Conservation (phyloP, 2,888 invertebrate species). For the Thelaira solivaga region DNA sequence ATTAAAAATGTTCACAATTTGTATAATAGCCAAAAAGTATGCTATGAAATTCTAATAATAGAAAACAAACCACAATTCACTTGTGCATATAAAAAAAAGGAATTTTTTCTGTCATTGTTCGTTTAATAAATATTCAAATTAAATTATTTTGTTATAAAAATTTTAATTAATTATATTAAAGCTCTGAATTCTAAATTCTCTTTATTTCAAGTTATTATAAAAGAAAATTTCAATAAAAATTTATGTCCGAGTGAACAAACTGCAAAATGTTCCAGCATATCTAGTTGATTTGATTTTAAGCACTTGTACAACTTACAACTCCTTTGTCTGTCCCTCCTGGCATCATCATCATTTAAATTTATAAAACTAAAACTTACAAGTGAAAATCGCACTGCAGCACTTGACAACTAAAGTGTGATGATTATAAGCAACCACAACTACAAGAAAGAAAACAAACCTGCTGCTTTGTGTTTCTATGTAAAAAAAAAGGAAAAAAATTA, state of each 20-base stretch:
- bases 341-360: conserved; percentile 42
- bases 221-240: no score
- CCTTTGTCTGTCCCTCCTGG: background rate
- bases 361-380: conserved; percentile 49
- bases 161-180: no score
- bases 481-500: conserved; percentile 31
- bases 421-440: background rate
- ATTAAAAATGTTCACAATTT: background rate
- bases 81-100: no score
- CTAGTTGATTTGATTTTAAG: background rate
- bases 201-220: no score
- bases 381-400: conserved; percentile 58
- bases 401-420: conserved; percentile 41
- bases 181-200: no score
- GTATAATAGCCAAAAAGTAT: conserved; percentile 3
- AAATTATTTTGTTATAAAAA: background rate
- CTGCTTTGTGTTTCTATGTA: no score
- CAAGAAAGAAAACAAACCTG: no score
- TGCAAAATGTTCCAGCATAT: conserved; percentile 2
- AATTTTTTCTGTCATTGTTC: no score
- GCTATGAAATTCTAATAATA: conserved; percentile 5
- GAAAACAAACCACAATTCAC: background rate
- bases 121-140: no score
- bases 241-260: no score
- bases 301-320: no score